These are phyloP conservation scores for Drosophila hydei DNA, from an alignment of 1,140 invertebrate species.

Conservation along the genomic window DNA sequence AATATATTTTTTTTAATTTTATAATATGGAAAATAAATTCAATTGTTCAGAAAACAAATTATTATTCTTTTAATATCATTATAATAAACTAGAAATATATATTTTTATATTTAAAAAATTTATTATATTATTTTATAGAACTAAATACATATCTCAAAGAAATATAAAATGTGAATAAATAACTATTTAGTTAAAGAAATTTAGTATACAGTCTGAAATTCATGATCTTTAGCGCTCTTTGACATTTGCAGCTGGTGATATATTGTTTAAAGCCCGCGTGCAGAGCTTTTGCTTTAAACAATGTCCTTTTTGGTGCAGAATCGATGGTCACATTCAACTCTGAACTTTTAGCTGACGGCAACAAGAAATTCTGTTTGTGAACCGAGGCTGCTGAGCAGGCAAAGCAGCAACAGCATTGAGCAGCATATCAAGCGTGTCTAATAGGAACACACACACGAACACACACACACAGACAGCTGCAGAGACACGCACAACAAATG, in stretches of 20 bases:
- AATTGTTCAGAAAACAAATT: no score
- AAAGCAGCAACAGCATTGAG: conserved; percentile 32
- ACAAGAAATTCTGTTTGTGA: conserved; percentile 37
- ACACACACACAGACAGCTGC: conserved; percentile 3
- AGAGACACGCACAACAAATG: conserved; percentile 47
- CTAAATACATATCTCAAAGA: no score
- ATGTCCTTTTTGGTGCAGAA: conserved; percentile 29
- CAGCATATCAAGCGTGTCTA: conserved; percentile 67
- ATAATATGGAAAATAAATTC: no score
- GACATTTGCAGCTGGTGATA: not conserved
- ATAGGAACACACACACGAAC: conserved; percentile 33
- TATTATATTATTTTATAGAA: no score
- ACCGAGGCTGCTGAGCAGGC: not conserved
- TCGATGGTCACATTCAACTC: conserved; percentile 70
- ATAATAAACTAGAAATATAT: no score
- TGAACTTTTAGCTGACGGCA: conserved; percentile 73
- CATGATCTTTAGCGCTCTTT: no score
- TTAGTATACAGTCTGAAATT: no score
- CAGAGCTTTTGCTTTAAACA: conserved; percentile 23
- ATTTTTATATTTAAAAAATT: no score
- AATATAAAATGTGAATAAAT: no score
- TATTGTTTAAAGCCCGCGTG: conserved; percentile 7
- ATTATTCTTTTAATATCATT: no score
- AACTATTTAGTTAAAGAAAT: no score
- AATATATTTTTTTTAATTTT: no score